Base-by-base conservation (phyloP, 2,797 vertebrate genomes). In the Acanthurus lineatus region DNA sequence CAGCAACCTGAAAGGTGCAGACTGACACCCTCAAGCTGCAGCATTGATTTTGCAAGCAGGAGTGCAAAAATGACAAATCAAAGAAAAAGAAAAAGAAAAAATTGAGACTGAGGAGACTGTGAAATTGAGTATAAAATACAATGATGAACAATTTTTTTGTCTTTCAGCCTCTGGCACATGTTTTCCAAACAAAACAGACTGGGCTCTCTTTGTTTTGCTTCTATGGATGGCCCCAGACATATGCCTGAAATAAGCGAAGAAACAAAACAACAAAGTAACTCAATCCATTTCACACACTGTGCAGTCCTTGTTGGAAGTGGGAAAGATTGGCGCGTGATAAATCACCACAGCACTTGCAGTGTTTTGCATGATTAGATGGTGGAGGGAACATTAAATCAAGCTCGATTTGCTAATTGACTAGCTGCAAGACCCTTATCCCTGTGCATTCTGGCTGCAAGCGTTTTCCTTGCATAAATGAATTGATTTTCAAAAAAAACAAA, bases 341-440 rank as follows among this genome's bases (percentile, higher is more conserved):
- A 93, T 90, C 73, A 86, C 74, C 66, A 60, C 51, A 51, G 62
- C 40, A 52, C 83, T 73, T 14, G 17, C 40, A 84, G 86, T 81
- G 77, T 87, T 88, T 85, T 86, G 79, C 81, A 86, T 82, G 81
- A 92, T 90, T 83, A 81, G 82, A 88, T 88, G 80, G 74, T 70
- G 69, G 74, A 87, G 66, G 68, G 78, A 89, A 85, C 72, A 75
- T 89, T 90, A 92, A 90, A 89, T 91, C 84, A 90, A 64, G 73
- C 82, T 80, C 28, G 51, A 81, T 90, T 92, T 88, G 51, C 73
- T 89, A 89, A 87, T 83, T 90, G 84, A 86, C 82, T 67, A 25
- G n/a, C 84, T 77, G 63, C 69, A 42, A 73, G 77, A 71, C 73
- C 71, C 70, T 76, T 70, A 76, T 82, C 76, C 77, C 52, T 69